A percentile compares a stretch with the other conserved stretches of the same genome.
These are phyloP conservation scores for Rotaria socialis DNA, from an alignment of 2,888 invertebrate species.

Conservation along the genomic window DNA sequence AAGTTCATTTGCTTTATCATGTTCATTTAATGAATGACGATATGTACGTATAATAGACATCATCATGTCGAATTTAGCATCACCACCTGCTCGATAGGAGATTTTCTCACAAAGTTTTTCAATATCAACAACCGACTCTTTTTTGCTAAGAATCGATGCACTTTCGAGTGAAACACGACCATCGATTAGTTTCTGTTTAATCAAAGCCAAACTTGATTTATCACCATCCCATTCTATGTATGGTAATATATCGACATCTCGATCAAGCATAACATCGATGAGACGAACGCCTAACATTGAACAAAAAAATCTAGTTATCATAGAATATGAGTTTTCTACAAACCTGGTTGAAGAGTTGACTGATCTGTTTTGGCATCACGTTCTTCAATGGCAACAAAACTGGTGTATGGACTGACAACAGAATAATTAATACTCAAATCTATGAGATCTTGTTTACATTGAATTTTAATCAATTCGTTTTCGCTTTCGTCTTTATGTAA, in stretches of 20 bases:
- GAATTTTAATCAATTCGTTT: conserved; percentile 48
- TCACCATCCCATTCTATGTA: conserved; percentile 39
- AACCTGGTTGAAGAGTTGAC: not conserved
- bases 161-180: not conserved
- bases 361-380: conserved; percentile 49
- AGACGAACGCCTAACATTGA: not conserved
- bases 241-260: conserved; percentile 36
- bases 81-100: not conserved
- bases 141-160: not conserved
- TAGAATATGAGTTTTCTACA: not conserved
- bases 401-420: conserved; percentile 58
- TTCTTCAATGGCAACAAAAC: conserved; percentile 59
- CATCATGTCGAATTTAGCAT: not conserved
- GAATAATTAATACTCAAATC: conserved; percentile 56
- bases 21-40: not conserved
- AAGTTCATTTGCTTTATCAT: not conserved
- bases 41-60: not conserved
- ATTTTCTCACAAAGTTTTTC: not conserved
- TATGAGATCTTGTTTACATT: conserved; percentile 51
- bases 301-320: no score
- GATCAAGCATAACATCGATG: not conserved
- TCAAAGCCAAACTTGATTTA: not conserved
- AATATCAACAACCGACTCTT: not conserved
- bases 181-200: not conserved
- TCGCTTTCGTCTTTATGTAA: conserved; percentile 53